phyloP scores from a whole-genome alignment of 2,888 invertebrate genomes.

The Notocelia uddmanniana region DNA sequence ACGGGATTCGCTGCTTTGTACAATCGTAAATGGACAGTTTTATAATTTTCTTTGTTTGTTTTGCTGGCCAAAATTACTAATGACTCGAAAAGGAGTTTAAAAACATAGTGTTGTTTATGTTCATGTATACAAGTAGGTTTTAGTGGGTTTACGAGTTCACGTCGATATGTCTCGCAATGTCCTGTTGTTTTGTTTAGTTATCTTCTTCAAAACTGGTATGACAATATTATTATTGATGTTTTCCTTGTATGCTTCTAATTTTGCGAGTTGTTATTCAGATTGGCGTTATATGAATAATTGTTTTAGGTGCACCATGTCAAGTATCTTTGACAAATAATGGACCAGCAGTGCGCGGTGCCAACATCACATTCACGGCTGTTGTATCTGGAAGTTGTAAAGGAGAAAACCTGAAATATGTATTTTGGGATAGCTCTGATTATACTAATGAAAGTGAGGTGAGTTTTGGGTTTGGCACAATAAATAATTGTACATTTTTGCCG shows the following conservation, averaged over 20 bases:
- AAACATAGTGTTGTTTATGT: conserved; percentile 10
- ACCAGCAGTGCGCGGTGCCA: conserved; percentile 90
- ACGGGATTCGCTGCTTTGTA: conserved; percentile 24
- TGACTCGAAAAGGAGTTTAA: conserved; percentile 24
- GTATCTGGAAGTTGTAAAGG: conserved; percentile 77
- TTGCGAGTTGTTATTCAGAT: background rate
- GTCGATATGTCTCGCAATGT: conserved; percentile 40
- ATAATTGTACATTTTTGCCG: background rate
- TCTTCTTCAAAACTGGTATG: conserved; percentile 41
- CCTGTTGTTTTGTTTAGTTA: conserved; percentile 41
- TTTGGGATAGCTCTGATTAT: conserved; percentile 87
- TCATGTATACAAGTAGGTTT: conserved; percentile 9
- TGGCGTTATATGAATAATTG: background rate
- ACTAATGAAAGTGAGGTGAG: conserved; percentile 22
- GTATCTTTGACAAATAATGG: conserved; percentile 87
- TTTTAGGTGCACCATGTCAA: conserved; percentile 61
- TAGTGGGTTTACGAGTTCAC: conserved; percentile 11
- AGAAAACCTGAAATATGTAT: conserved; percentile 79
- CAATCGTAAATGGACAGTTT: conserved; percentile 30
- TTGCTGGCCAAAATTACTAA: background rate
- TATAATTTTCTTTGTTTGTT: conserved; percentile 6
- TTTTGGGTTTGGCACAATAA: background rate
- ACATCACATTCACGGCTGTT: conserved; percentile 88
- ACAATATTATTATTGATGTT: conserved; percentile 11
- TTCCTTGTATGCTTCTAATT: background rate